Evolutionary conservation across 1,140 invertebrate species (phyloP), one percentile per base, ranked within the genome.

Genomic region (Thalassaphorura encarpata): DNA sequence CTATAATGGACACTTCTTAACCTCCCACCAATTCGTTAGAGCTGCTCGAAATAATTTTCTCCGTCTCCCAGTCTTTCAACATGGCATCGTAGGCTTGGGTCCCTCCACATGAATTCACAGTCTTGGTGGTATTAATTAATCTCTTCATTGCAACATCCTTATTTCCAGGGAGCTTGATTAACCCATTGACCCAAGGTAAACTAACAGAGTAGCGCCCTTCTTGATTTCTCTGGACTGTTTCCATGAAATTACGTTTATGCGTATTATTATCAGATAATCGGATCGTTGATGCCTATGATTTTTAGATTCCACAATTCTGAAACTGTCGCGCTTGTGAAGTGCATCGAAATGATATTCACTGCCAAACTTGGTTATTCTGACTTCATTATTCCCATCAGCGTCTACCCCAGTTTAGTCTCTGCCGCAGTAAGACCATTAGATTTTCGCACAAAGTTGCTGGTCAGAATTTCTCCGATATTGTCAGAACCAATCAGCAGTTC

Each of bases 251-350:
- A 56, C 18, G 52, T 26, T 39, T 68, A 64, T 19, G 56, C 42
- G 43, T 49, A 19, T 36, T 62, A 52, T 57, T 62, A 50, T 39
- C 62, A 67, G 54, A 67, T 58, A n/a, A 56, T 51, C 0, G 69
- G 68, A 56, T 74, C 69, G 8, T 6, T 42, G 33, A 73, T 72
- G 26, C 70, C 71, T 3, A 73, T 36, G 29, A 62, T 56, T 46
- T 72, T 70, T 28, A 73, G 51, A 23, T 41, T 28, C 68, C 71
- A 73, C 15, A 74, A 64, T 31, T 72, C 64, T 0, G 56, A 50
- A 26, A 69, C 49, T n/a, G 60, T 31, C 1, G 59, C 45, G 13
- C 57, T 45, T 15, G 40, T 51, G 1, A 56, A 23, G 28, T 67
- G 63, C 57, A 69, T 61, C 1, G 60, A 54, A 28, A 53, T 52